Percentiles rank a stretch among this genome's conserved stretches.
phyloP scores from a whole-genome alignment of 2,113 vertebrate species.

The Platycercus adscitus region DNA sequence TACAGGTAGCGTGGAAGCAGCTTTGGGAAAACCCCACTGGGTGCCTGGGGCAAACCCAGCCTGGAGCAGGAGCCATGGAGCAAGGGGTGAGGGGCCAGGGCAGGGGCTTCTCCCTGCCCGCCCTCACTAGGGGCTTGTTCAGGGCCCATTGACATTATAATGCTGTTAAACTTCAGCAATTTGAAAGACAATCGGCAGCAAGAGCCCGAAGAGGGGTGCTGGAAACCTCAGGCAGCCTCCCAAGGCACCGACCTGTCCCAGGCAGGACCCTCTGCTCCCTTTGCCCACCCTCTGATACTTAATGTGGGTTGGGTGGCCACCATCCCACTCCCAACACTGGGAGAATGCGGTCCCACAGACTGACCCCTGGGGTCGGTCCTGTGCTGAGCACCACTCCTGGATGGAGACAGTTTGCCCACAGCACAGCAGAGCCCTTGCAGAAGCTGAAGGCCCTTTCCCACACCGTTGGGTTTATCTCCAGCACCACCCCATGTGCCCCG shows the following conservation, averaged over 20 bases:
- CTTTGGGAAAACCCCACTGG: not conserved
- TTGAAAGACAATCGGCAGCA: constrained; percentile 7
- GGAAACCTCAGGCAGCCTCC: not conserved
- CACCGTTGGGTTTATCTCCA: not conserved
- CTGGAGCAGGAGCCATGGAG: not conserved
- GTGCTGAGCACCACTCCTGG: not conserved
- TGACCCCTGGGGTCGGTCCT: not conserved
- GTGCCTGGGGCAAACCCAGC: not conserved
- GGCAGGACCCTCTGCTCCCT: not conserved
- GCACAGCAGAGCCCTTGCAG: not conserved
- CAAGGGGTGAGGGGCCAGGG: not conserved
- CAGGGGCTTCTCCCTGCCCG: not conserved
- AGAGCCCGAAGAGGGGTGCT: not conserved
- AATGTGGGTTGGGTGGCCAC: not conserved
- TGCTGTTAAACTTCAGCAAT: not conserved
- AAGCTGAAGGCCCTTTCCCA: not conserved
- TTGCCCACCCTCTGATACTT: not conserved
- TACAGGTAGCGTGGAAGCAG: not conserved
- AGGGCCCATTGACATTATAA: constrained; percentile 45
- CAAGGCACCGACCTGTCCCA: not conserved
- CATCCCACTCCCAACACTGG: not conserved
- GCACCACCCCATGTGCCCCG: not conserved
- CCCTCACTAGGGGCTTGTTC: accelerated
- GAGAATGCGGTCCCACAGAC: not conserved
- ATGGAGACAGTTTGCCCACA: not conserved